Percentiles rank a stretch among this genome's conserved stretches.
Evolutionary conservation across 2,113 vertebrate genomes (phyloP).

Genomic region (Thunnus maccoyii): DNA sequence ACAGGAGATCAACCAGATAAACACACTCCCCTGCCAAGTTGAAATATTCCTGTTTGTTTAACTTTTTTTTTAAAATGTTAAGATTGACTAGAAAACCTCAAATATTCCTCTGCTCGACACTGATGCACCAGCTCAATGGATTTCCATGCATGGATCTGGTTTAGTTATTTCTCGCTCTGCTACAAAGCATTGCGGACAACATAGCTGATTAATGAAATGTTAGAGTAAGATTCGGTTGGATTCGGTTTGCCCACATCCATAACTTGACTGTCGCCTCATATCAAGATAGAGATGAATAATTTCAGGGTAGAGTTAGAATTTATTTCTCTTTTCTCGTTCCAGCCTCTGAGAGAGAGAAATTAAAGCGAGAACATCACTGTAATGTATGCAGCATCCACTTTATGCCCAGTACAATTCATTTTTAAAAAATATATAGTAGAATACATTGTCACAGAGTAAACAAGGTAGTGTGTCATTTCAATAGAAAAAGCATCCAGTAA

Average conservation of each 20-base stretch:
- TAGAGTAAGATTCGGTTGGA: conserved; percentile 22
- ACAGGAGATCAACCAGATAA: conserved; percentile 12
- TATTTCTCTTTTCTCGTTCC: conserved; percentile 7
- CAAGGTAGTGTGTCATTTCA: conserved; percentile 1
- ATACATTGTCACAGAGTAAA: conserved; percentile 12
- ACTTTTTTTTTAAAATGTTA: neutral
- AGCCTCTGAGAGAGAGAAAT: neutral
- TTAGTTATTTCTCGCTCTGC: conserved; percentile 28
- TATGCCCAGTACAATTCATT: neutral
- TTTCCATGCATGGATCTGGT: conserved; percentile 15
- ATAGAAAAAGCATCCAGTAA: neutral
- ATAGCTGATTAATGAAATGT: conserved; percentile 44
- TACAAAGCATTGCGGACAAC: conserved; percentile 36
- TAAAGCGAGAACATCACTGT: neutral
- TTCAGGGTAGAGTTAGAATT: neutral
- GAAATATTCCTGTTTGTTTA: neutral
- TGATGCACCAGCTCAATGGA: neutral
- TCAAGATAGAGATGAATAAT: conserved; percentile 42
- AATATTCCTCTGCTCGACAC: neutral
- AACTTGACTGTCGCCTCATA: conserved; percentile 36
- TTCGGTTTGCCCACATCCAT: conserved; percentile 51
- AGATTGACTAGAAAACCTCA: neutral
- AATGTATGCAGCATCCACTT: conserved; percentile 4
- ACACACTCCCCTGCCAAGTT: neutral
- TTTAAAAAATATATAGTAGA: neutral